These are phyloP conservation scores for Philaethria dido DNA, from an alignment of 2,888 invertebrate genomes.

Conservation along the genomic window DNA sequence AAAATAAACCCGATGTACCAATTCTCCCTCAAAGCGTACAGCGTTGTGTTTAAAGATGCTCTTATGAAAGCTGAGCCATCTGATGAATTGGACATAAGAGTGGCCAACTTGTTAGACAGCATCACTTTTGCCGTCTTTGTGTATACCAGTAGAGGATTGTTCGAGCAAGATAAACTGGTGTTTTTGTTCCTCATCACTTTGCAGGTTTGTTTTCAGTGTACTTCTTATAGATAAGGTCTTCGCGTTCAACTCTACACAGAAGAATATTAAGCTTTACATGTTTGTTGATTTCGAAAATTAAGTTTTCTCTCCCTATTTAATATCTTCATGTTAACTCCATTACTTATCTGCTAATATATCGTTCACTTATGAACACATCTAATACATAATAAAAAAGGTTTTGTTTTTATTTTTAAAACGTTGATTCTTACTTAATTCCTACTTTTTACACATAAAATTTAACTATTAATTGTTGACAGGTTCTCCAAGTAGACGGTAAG, in stretches of 20 bases:
- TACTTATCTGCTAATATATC: too few species aligned
- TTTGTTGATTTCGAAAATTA: too few species aligned
- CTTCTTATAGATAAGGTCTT: background rate
- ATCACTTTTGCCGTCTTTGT: slow-evolving; percentile 94
- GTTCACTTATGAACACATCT: too few species aligned
- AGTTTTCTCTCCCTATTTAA: too few species aligned
- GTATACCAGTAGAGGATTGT: slow-evolving; percentile 95
- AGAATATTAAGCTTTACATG: too few species aligned
- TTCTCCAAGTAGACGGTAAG: slow-evolving; percentile 83
- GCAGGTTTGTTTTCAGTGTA: slow-evolving; percentile 80
- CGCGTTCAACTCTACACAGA: background rate
- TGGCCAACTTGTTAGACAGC: slow-evolving; percentile 91
- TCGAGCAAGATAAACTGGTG: slow-evolving; percentile 95
- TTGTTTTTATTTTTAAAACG: too few species aligned
- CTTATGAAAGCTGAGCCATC: slow-evolving; percentile 87
- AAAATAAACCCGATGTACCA: slow-evolving; percentile 98
- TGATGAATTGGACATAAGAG: slow-evolving; percentile 88
- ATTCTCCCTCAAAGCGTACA: slow-evolving; percentile 97
- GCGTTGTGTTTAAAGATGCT: slow-evolving; percentile 94
- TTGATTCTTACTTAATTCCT: too few species aligned
- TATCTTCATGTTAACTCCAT: too few species aligned
- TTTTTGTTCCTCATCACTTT: slow-evolving; percentile 94
- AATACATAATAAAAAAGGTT: too few species aligned
- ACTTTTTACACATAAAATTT: too few species aligned
- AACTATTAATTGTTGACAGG: slow-evolving; percentile 46